Conservation (phyloP, 92 coral and sea anemone species). For the Palythoa grandiflora region DNA sequence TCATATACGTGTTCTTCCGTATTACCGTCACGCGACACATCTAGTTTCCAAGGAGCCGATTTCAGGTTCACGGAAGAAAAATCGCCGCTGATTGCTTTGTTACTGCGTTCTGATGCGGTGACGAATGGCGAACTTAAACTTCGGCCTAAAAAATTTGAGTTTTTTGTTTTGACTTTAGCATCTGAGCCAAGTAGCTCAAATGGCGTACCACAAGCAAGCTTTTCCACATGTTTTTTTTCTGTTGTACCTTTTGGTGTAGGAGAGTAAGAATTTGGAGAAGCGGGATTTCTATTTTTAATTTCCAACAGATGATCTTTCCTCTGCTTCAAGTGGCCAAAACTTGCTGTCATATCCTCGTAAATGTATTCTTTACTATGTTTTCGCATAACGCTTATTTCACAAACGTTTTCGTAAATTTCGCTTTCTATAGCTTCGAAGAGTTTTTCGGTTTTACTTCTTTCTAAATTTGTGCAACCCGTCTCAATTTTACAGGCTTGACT, state of each 20-base stretch:
- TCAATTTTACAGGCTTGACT: not conserved
- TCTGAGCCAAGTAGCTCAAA: not conserved
- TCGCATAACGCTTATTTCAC: not conserved
- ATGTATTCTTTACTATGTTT: not conserved
- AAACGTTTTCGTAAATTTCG: conserved; percentile 19
- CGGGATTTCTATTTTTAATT: not conserved
- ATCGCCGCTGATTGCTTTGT: not conserved
- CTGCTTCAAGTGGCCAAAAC: not conserved
- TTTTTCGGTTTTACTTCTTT: not conserved
- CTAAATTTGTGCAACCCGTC: not conserved
- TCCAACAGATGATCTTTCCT: not conserved
- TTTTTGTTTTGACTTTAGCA: not conserved
- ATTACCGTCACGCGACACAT: not conserved
- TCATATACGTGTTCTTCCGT: conserved; percentile 16
- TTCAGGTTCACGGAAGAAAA: not conserved
- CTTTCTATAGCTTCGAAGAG: conserved; percentile 17
- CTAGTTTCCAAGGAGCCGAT: not conserved
- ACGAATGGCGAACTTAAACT: not conserved
- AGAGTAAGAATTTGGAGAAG: conserved; percentile 27
- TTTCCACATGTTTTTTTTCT: not conserved
- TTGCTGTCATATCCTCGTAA: conserved; percentile 19
- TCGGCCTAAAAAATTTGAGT: not conserved
- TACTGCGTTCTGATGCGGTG: not conserved
- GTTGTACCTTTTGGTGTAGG: not conserved
- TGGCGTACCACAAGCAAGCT: not conserved